Evolutionary conservation across 2,888 invertebrate genomes (phyloP).

Genomic region (Galeruca laticollis): DNA sequence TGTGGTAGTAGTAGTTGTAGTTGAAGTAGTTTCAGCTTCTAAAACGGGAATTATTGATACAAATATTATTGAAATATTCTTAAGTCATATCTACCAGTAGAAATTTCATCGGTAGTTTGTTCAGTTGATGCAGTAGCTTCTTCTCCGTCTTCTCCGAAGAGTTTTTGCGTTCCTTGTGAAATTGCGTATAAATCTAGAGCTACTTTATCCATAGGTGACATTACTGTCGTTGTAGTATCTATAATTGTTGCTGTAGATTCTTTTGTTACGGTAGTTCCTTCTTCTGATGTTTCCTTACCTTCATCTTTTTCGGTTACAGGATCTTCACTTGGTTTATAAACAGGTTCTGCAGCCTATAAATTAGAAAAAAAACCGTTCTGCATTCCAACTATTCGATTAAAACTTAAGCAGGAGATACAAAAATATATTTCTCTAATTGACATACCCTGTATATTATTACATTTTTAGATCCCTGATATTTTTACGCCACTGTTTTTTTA

Average conservation of each 20-base stretch:
- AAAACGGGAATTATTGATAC: conserved; percentile 26
- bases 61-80: conserved; percentile 10
- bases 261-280: conserved; percentile 8
- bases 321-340: conserved; percentile 62
- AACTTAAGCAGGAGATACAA: too few species aligned
- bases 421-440: too few species aligned
- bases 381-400: too few species aligned
- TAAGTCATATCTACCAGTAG: conserved; percentile 44
- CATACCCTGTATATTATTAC: too few species aligned
- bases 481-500: too few species aligned
- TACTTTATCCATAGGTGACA: conserved; percentile 81
- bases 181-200: conserved; percentile 87
- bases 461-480: too few species aligned
- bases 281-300: conserved; percentile 14
- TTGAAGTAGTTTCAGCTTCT: conserved; percentile 66
- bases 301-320: conserved; percentile 60
- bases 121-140: conserved; percentile 50
- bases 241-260: conserved; percentile 53
- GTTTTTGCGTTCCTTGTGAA: conserved; percentile 73
- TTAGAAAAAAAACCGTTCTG: neutral
- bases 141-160: conserved; percentile 64
- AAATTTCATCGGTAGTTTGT: conserved; percentile 45
- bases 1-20: conserved; percentile 70
- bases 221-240: conserved; percentile 73
- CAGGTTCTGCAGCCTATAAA: conserved; percentile 59